These are phyloP conservation scores for Bufo bufo DNA, from an alignment of 2,113 vertebrate species.

Conservation along the genomic window DNA sequence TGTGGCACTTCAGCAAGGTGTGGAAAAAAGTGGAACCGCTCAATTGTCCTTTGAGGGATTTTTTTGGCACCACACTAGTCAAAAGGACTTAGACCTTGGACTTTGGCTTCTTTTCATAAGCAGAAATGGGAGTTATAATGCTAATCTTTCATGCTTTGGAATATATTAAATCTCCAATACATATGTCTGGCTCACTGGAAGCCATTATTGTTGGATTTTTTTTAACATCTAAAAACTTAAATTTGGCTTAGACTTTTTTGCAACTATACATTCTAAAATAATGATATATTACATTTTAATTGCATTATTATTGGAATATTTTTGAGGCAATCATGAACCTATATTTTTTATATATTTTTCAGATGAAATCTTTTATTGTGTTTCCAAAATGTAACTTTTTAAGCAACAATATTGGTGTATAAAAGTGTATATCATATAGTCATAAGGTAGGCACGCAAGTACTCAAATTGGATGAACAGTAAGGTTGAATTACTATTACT, in stretches of 20 bases:
- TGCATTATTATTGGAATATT: too few relatives aligned
- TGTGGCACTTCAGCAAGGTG: slow-evolving; percentile 9
- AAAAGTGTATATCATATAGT: too few relatives aligned
- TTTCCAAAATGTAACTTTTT: too few relatives aligned
- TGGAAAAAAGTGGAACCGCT: not conserved
- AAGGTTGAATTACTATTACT: not conserved
- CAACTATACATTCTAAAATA: too few relatives aligned
- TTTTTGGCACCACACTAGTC: not conserved
- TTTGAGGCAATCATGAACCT: too few relatives aligned
- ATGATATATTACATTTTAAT: too few relatives aligned
- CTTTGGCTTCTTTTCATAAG: not conserved
- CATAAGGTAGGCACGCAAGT: too few relatives aligned
- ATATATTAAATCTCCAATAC: not conserved
- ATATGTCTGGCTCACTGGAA: not conserved
- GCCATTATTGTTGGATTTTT: not conserved
- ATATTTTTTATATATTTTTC: too few relatives aligned
- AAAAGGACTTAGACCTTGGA: not conserved
- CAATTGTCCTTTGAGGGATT: not conserved
- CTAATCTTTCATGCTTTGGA: not conserved
- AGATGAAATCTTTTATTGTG: too few relatives aligned
- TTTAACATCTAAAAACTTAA: not conserved
- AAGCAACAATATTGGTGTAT: too few relatives aligned
- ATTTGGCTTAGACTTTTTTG: not conserved
- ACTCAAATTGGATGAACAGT: too few relatives aligned
- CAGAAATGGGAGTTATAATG: not conserved